Percentiles rank a stretch among this genome's conserved stretches.
Evolutionary conservation across 2,113 vertebrate species (phyloP).

Genomic region (Scophthalmus maximus): DNA sequence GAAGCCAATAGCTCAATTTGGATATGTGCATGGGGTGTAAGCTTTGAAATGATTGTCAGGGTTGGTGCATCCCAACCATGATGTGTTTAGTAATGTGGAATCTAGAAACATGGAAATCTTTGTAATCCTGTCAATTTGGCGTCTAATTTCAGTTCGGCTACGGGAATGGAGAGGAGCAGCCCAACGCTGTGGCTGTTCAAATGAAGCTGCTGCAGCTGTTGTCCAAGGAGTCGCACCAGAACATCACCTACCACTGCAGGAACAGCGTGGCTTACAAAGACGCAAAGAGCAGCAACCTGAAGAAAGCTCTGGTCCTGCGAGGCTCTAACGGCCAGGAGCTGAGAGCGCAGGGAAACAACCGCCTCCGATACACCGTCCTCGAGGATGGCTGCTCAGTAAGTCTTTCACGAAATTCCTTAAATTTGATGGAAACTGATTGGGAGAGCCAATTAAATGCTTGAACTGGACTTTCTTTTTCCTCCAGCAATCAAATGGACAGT

Average conservation of each 20-base stretch:
- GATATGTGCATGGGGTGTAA: not conserved
- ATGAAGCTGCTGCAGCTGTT: conserved; percentile 93
- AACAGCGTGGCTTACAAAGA: conserved; percentile 93
- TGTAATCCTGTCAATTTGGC: no score
- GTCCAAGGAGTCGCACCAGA: conserved; percentile 95
- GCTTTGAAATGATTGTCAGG: not conserved
- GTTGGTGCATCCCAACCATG: not conserved
- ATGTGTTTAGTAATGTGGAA: not conserved
- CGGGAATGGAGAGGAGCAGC: conserved; percentile 84
- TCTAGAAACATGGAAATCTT: no score
- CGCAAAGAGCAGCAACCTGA: conserved; percentile 85
- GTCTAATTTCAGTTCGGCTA: conserved; percentile 87
- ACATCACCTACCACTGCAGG: conserved; percentile 93
- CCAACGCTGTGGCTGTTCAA: conserved; percentile 90
- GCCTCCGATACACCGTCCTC: conserved; percentile 89
- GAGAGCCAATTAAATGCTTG: not conserved
- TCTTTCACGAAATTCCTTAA: accelerated
- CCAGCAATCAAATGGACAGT: conserved; percentile 85
- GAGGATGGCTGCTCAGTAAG: conserved; percentile 93
- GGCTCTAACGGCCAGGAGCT: conserved; percentile 93
- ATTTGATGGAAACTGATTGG: not conserved
- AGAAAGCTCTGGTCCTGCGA: conserved; percentile 91
- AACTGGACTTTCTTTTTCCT: not conserved
- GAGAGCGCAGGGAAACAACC: conserved; percentile 88
- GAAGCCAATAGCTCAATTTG: not conserved